Evolutionary conservation across 2,113 vertebrate species (phyloP).

Genomic region (Corynorhinus townsendii): DNA sequence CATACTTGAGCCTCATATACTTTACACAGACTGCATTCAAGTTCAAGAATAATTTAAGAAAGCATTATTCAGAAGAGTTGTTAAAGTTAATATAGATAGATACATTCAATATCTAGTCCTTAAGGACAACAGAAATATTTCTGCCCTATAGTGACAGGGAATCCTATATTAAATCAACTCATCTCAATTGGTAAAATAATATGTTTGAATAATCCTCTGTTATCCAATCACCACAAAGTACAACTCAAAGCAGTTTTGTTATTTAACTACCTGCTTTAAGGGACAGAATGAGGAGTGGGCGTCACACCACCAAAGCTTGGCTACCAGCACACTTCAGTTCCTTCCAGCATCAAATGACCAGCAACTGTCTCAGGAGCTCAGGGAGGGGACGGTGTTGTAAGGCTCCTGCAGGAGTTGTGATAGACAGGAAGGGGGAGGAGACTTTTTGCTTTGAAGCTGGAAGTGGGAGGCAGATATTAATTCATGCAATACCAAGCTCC

Average conservation of each 20-base stretch:
- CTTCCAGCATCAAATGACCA: neutral
- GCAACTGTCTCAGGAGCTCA: neutral
- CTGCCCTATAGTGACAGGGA: neutral
- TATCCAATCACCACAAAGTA: neutral
- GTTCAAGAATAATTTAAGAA: neutral
- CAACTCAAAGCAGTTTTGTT: neutral
- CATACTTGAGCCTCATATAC: neutral
- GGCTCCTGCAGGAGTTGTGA: neutral
- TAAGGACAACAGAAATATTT: neutral
- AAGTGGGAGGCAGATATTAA: neutral
- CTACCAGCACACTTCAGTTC: neutral
- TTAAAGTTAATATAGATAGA: neutral
- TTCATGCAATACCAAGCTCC: neutral
- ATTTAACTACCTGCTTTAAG: neutral
- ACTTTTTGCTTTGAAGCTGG: neutral
- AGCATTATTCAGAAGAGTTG: neutral
- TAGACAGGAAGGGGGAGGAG: neutral
- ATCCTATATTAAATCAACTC: neutral
- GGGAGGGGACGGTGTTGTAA: neutral
- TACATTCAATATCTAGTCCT: neutral
- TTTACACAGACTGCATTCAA: neutral
- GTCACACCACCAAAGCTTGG: no score
- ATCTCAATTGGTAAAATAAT: neutral
- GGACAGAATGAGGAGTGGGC: neutral
- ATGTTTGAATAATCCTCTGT: neutral